phyloP scores from a whole-genome alignment of 2,113 vertebrate genomes.

The Odocoileus hemionus region DNA sequence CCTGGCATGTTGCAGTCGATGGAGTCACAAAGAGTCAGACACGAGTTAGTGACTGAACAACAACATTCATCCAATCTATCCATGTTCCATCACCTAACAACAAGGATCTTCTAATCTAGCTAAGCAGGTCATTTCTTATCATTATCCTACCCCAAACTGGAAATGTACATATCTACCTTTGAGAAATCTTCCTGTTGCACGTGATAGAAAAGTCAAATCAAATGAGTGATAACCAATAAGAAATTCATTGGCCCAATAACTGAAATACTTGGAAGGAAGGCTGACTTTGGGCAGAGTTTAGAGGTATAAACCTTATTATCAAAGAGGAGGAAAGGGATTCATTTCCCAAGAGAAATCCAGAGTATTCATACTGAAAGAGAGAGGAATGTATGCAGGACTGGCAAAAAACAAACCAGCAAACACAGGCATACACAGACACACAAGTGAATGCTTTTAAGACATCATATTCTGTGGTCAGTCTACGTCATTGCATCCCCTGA shows the following conservation, averaged over 20 bases:
- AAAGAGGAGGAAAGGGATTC: background rate
- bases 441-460: background rate
- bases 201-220: background rate
- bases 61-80: background rate
- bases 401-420: background rate
- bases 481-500: background rate
- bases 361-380: background rate
- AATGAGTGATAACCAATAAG: background rate
- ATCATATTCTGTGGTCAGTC: background rate
- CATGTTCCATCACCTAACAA: background rate
- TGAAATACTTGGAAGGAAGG: background rate
- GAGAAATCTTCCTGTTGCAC: background rate
- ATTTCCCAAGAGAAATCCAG: background rate
- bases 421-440: background rate
- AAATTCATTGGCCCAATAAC: background rate
- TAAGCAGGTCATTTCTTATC: background rate
- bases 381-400: background rate
- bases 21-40: background rate
- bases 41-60: background rate
- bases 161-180: background rate
- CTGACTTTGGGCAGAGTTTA: background rate
- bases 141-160: background rate
- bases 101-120: background rate
- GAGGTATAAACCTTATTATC: background rate
- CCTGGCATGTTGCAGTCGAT: background rate